Base-by-base conservation (phyloP, 2,113 vertebrate genomes). In the Lampris incognitus region DNA sequence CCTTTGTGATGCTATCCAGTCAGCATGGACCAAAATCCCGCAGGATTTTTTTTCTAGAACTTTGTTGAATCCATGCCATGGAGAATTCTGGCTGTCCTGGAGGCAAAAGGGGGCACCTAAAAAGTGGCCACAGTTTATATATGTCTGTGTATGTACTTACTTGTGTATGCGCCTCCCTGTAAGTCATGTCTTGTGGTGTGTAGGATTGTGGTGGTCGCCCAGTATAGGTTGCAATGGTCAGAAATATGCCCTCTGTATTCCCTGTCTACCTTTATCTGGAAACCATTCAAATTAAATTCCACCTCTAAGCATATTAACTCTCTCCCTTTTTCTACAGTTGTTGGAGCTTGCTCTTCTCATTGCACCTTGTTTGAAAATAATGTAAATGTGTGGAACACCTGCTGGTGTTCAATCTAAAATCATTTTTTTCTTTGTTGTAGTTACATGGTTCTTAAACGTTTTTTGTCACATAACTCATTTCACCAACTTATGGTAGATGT, bases 181-280 rank as follows among this genome's bases (percentile, higher is more conserved):
- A 37, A 48, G 42, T 70, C 54, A 5, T 66, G 56, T 79, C 72
- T 80, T 57, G 40, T 37, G 61, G 9, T 72, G 72, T 85, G 71
- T 87, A 55, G 87, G 80, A 56, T 87, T 86, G 79, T 44, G 65
- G 51, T 66, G 85, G 66, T 78, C 65, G 68, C 40, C 58, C 63
- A 62, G 67, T 56, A 82, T 71, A 70, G 83, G 79, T 9, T 62
- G 63, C n/a, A 81, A 42, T 58, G 69, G 76, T 80, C 51, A 50
- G 36, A 55, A 78, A 77, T 65, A 87, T 77, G 73, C 40, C 58
- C 6, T 24, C 48, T 41, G 5, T 76, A 72, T 87, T 85, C 71
- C 65, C 72, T 48, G 50, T 67, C 6, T 42, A 78, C 11, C n/a
- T 55, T 9, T 76, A 84, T 66, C 62, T 39, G 82, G 78, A 76